phyloP scores from a whole-genome alignment of 2,888 invertebrate genomes.

The Zaprionus bogoriensis region DNA sequence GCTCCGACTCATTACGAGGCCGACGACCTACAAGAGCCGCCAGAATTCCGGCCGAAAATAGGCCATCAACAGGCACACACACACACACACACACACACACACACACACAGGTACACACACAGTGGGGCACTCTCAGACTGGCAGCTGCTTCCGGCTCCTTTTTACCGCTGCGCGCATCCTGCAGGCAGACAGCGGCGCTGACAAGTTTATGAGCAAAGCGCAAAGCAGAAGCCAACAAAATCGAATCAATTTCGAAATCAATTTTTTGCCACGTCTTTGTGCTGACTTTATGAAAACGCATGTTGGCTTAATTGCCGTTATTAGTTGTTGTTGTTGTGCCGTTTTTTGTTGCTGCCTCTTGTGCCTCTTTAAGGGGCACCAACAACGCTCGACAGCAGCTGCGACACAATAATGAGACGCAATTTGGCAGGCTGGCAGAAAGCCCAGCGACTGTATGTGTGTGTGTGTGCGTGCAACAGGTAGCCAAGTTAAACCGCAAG shows the following conservation, averaged over 20 bases:
- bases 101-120: not conserved
- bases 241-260: constrained; percentile 51
- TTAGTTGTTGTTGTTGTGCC: constrained; percentile 50
- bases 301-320: constrained; percentile 70
- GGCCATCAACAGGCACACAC: constrained; percentile 24
- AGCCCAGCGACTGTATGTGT: constrained; percentile 19
- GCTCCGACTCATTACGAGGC: constrained; percentile 37
- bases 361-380: not conserved
- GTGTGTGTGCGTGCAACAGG: constrained; percentile 56
- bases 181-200: constrained; percentile 33
- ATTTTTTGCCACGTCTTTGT: constrained; percentile 36
- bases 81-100: not conserved
- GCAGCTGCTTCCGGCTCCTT: constrained; percentile 46
- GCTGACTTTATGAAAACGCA: constrained; percentile 65
- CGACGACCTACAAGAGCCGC: constrained; percentile 57
- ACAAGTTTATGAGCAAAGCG: constrained; percentile 48
- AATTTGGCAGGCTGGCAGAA: constrained; percentile 42
- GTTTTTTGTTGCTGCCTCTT: constrained; percentile 24
- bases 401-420: constrained; percentile 61
- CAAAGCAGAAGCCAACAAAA: constrained; percentile 1
- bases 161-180: constrained; percentile 18
- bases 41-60: constrained; percentile 54
- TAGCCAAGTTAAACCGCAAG: constrained; percentile 65
- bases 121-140: not conserved
- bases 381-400: constrained; percentile 50